Base-by-base conservation (phyloP, 1,140 invertebrate species). In the Drosophila auraria region DNA sequence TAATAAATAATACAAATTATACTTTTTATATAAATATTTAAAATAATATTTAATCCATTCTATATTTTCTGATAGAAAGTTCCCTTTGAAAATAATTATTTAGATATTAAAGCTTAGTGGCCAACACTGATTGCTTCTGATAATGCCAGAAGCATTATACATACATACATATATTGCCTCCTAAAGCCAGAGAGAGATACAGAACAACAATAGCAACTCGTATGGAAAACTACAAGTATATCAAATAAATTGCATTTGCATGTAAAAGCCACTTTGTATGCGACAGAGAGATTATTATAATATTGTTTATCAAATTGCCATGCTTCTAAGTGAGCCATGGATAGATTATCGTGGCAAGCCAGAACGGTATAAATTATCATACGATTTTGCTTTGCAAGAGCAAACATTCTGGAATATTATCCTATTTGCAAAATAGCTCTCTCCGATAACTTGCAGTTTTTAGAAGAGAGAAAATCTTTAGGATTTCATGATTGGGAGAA, bases 221-320 rank as follows among this genome's bases (percentile, higher is more conserved):
- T 23, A 20, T 5, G 17, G 27, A 51, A 44, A 54, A 49, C 47
- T 36, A 44, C 33, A 69, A 57, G 44, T 57, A 56, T 25, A 17
- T 61, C 17, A 62, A 57, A 57, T 49, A 47, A 74, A 63, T 63
- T 56, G 50, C 42, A 74, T 75, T 74, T 56, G 70, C 58, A 45
- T 73, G 58, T 33, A 17, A n/a, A 4, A 9, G 3, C 11, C 20
- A 33, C 25, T 56, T 47, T 33, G 25, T 56, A 50, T 75, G 49
- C 23, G 5, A 44, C 23, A 38, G 25, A 30, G 20, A 20, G 27
- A 49, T 36, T 61, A 60, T 72, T 51, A 53, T 72, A 72, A 73
- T 73, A 38, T 60, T 72, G 54, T 53, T 73, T 72, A 73, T 60
- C 30, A 51, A 58, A 58, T 27, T 59, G 17, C 25, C 15, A 59